Evolutionary conservation across 2,888 invertebrate genomes (phyloP), one percentile per base, ranked within the genome.

Genomic region (Synanthedon tipuliformis): DNA sequence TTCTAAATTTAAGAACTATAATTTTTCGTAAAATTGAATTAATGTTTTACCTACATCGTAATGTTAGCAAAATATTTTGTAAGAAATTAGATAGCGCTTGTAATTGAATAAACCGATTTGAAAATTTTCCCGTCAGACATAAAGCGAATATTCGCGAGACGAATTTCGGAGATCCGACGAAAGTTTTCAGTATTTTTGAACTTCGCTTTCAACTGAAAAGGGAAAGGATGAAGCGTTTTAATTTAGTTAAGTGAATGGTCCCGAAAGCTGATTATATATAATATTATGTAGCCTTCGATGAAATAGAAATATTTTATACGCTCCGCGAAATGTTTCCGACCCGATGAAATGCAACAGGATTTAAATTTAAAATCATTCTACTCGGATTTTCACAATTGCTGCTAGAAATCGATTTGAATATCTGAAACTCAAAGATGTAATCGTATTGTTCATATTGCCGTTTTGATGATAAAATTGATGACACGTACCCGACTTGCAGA

Each of bases 181-280:
- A 72, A 72, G 57, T 70, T 74, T 66, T 61, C 66, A 65, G 69
- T 71, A 73, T 75, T 75, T 71, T 66, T 63, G 65, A 71, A 71
- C 65, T 71, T 62, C 59, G 62, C 68, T 70, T 68, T 67, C 65
- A 66, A 60, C 61, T 55, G 63, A 18, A 48, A 53, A 45, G 51
- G 41, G 50, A 51, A 51, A 57, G 62, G 59, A 61, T 64, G 62
- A n/a, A 66, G 65, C 64, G 69, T 64, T 71, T 77, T 76, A 76
- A 78, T 78, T 77, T 73, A 64, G 73, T 71, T 71, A 76, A 78
- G 78, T 78, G 78, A 73, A 71, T 62, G 67, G 61, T 23, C 16
- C 62, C 61, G 62, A 61, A 57, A 15, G 62, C 61, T 69, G 65
- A 69, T 73, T n/a, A n/a, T n/a, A n/a, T n/a, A n/a, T n/a, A n/a